Conservation (phyloP, 2,888 invertebrate genomes). For the Conistra vaccinii region DNA sequence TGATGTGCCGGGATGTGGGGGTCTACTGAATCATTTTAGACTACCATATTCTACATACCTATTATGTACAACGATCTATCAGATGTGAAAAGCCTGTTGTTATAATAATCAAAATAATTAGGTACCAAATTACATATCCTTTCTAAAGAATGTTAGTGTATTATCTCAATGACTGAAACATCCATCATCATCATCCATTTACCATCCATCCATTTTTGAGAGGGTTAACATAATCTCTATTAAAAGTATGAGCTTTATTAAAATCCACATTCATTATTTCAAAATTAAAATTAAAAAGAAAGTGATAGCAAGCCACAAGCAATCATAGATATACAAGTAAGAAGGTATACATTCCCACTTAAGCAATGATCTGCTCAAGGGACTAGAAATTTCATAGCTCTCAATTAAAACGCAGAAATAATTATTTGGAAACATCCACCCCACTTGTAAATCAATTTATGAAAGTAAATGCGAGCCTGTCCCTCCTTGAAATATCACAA, state of each 20-base stretch:
- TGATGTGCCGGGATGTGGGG: slow-evolving; percentile 88
- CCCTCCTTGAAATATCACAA: slow-evolving; percentile 73
- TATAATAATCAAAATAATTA: not conserved
- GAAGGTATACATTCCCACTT: slow-evolving; percentile 65
- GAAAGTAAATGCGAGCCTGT: slow-evolving; percentile 84
- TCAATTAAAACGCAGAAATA: slow-evolving; percentile 89
- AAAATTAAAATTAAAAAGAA: slow-evolving; percentile 3
- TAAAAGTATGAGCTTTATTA: not conserved
- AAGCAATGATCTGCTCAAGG: slow-evolving; percentile 82
- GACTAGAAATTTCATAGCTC: slow-evolving; percentile 86
- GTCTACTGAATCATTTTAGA: slow-evolving; percentile 83
- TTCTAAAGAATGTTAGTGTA: not conserved
- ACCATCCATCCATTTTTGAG: too few relatives aligned
- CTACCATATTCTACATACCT: slow-evolving; percentile 45
- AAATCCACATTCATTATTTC: slow-evolving; percentile 1
- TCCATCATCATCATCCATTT: too few relatives aligned
- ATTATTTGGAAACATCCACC: slow-evolving; percentile 86
- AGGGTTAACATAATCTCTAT: too few relatives aligned
- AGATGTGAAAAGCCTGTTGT: not conserved
- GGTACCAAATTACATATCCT: not conserved
- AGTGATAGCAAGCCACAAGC: slow-evolving; percentile 14
- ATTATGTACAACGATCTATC: slow-evolving; percentile 25
- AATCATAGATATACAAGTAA: slow-evolving; percentile 42
- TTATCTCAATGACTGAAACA: not conserved
- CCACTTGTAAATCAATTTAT: slow-evolving; percentile 88